Base-by-base conservation (phyloP, 2,888 invertebrate genomes). In the Calameuta idolon region DNA sequence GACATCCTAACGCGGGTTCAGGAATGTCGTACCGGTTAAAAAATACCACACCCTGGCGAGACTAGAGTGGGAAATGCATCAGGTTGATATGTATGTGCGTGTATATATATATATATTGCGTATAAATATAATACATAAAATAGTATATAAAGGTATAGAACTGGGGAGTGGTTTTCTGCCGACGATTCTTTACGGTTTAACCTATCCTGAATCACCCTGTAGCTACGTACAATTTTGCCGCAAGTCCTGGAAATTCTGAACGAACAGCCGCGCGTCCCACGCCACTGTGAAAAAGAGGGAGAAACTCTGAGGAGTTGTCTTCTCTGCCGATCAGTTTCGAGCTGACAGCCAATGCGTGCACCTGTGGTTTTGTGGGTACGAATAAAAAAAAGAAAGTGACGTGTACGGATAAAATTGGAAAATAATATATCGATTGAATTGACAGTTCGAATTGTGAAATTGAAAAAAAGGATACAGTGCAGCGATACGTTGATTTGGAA, bases 321-420 rank as follows among this genome's bases (percentile, higher is more conserved):
- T 81, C 84, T 80, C 79, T 81, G 84, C 84, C 78, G 86, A 88
- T 88, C 89, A 89, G 89, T 89, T 87, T 86, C 85, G 81, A 82
- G 80, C 83, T 80, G 86, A 86, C 87, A 85, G 79, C 80, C 87
- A 83, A 81, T 83, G 82, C 79, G 83, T 79, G 78, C 83, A 80
- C 82, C 69, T 30, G 71, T 9, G 78, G 71, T 74, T 81, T 2
- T 55, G 55, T 23, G 55, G 9, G 23, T 23, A 5, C 23, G 15
- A 23, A 55, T 5, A 2, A 23, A 37, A 55, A 23, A 55, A 55
- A 55, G 23, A 23, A 23, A 55, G 23, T 55, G 55, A 55, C 23
- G 23, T 23, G 55, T 1, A 55, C 5, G 1, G 23, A 55, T 40
- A 15, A 55, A 55, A 23, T 55, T 9, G 5, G 2, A 23, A 23